phyloP scores from a whole-genome alignment of 2,888 invertebrate species.

The Drosophila infuscata region DNA sequence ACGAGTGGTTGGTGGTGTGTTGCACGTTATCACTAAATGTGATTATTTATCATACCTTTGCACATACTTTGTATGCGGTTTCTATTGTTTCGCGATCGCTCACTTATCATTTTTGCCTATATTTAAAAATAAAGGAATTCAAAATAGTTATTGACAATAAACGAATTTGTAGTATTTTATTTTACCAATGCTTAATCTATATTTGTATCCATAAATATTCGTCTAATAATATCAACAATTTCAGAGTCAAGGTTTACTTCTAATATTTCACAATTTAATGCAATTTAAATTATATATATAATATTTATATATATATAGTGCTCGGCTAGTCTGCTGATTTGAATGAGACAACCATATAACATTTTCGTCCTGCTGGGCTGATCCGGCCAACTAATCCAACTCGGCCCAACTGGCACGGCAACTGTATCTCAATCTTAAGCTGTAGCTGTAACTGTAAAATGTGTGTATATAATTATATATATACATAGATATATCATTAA shows the following conservation, averaged over 20 bases:
- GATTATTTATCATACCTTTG: not conserved
- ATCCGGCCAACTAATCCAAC: not conserved
- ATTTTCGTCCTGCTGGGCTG: slow-evolving; percentile 5
- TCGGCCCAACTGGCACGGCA: not conserved
- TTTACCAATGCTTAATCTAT: not conserved
- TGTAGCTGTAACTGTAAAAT: not conserved
- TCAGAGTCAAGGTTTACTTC: not conserved
- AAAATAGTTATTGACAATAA: not conserved
- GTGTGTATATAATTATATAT: not conserved
- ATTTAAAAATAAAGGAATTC: not conserved
- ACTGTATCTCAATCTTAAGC: slow-evolving; percentile 8
- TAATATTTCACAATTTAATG: not conserved
- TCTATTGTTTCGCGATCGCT: not conserved
- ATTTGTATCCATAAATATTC: not conserved
- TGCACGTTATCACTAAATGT: slow-evolving; percentile 11
- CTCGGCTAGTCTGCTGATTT: not conserved
- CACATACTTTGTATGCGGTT: not conserved
- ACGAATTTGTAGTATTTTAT: not conserved
- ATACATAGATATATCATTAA: not conserved
- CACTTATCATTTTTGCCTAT: not conserved
- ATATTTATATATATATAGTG: not conserved
- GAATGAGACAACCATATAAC: slow-evolving; percentile 2
- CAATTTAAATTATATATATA: not conserved
- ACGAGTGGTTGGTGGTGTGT: not conserved
- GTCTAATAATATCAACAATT: not conserved